These are phyloP conservation scores for Lutjanus erythropterus DNA, from an alignment of 2,113 vertebrate genomes.

Conservation along the genomic window DNA sequence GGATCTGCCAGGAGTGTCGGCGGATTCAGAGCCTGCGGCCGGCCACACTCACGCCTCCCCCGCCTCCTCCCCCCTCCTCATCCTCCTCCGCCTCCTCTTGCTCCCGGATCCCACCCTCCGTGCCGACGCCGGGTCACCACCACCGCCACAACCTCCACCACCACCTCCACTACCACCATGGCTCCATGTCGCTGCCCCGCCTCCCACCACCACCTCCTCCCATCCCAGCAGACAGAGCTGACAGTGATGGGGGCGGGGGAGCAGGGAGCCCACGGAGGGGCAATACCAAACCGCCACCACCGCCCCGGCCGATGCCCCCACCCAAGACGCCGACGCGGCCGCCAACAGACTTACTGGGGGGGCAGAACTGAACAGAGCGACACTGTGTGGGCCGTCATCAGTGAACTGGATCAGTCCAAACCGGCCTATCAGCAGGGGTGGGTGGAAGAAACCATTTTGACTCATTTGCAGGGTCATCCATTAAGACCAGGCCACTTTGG, in stretches of 20 bases:
- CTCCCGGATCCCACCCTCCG: constrained; percentile 66
- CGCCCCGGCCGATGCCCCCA: constrained; percentile 85
- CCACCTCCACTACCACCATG: constrained; percentile 67
- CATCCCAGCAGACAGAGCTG: constrained; percentile 73
- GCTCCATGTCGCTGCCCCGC: constrained; percentile 76
- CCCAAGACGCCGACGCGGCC: constrained; percentile 83
- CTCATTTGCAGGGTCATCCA: constrained; percentile 31
- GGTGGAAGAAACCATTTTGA: constrained; percentile 24
- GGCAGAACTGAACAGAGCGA: constrained; percentile 68
- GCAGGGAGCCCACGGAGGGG: constrained; percentile 78
- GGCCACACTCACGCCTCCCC: constrained; percentile 47
- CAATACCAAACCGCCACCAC: constrained; percentile 84
- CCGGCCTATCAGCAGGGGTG: not conserved
- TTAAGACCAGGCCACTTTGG: not conserved
- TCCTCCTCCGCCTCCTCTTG: constrained; percentile 71
- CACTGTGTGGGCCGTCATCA: not conserved
- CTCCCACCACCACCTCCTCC: constrained; percentile 60
- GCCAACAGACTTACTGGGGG: constrained; percentile 74
- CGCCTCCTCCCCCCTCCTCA: constrained; percentile 42
- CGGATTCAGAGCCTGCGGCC: constrained; percentile 90
- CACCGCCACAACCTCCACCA: constrained; percentile 57
- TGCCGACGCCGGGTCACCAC: constrained; percentile 20
- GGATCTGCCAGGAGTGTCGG: constrained; percentile 90
- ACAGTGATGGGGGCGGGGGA: constrained; percentile 83
- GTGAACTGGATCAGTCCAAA: constrained; percentile 24